phyloP scores from a whole-genome alignment of 2,888 invertebrate genomes.

The Dexiosoma caninum region DNA sequence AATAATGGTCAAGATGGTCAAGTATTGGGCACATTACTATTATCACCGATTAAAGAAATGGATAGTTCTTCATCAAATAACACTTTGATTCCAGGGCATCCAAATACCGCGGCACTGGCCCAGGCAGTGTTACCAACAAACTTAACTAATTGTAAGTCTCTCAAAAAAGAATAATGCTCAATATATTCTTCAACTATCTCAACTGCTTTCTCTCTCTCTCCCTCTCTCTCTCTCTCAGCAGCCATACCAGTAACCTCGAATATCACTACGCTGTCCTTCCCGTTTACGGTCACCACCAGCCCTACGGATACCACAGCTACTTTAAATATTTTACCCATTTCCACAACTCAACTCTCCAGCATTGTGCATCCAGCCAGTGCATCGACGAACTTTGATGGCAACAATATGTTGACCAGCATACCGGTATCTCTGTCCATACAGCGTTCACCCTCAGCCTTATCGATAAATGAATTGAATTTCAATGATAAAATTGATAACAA shows the following conservation, averaged over 20 bases:
- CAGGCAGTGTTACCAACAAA: constrained; percentile 84
- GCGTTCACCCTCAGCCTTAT: constrained; percentile 70
- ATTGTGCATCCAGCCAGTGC: constrained; percentile 72
- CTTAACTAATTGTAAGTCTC: constrained; percentile 62
- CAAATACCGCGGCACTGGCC: constrained; percentile 87
- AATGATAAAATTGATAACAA: constrained; percentile 54
- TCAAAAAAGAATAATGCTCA: too few species aligned
- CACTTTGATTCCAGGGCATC: constrained; percentile 85
- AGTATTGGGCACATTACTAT: constrained; percentile 85
- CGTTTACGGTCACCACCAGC: constrained; percentile 74
- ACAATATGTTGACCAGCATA: constrained; percentile 71
- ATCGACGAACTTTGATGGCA: constrained; percentile 69
- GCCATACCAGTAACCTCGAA: constrained; percentile 69
- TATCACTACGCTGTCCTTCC: constrained; percentile 76
- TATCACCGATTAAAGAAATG: constrained; percentile 91
- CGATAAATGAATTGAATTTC: constrained; percentile 70
- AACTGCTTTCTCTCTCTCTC: too few species aligned
- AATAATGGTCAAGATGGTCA: constrained; percentile 81
- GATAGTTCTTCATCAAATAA: constrained; percentile 87
- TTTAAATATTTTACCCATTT: constrained; percentile 73
- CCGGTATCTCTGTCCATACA: constrained; percentile 74
- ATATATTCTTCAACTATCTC: too few species aligned
- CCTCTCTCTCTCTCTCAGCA: constrained; percentile 55
- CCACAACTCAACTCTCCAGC: constrained; percentile 70
- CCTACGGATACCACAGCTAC: constrained; percentile 72